Conservation (phyloP, 2,113 vertebrate species). For the Nestor notabilis region DNA sequence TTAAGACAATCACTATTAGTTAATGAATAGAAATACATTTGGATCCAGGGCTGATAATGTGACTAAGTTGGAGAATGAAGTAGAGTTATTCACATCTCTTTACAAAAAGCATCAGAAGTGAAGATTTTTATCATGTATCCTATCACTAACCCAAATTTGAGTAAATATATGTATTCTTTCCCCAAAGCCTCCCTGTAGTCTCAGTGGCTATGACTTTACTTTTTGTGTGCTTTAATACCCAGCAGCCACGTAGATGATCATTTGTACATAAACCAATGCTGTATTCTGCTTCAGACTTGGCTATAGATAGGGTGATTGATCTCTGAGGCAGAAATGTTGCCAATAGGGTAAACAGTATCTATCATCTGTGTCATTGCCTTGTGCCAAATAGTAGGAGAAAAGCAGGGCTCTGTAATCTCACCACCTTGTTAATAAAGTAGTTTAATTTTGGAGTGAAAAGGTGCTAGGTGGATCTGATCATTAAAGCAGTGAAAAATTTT, state of each 20-base stretch:
- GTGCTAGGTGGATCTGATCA: not conserved
- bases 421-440: not conserved
- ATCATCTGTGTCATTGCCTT: not conserved
- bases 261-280: not conserved
- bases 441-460: not conserved
- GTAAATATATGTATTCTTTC: not conserved
- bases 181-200: not conserved
- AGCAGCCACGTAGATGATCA: not conserved
- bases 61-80: not conserved
- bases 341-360: not conserved
- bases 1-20: not conserved
- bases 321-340: not conserved
- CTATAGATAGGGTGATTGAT: not conserved
- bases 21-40: not conserved
- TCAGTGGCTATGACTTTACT: not conserved
- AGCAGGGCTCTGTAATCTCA: not conserved
- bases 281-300: not conserved
- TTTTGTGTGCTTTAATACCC: not conserved
- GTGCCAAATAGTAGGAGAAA: not conserved
- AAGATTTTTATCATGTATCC: not conserved
- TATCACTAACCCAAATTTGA: not conserved
- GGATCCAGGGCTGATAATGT: not conserved
- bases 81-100: not conserved
- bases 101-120: not conserved
- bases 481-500: not conserved